Conservation (phyloP, 2,113 vertebrate genomes). For the Corydoras maculifer region DNA sequence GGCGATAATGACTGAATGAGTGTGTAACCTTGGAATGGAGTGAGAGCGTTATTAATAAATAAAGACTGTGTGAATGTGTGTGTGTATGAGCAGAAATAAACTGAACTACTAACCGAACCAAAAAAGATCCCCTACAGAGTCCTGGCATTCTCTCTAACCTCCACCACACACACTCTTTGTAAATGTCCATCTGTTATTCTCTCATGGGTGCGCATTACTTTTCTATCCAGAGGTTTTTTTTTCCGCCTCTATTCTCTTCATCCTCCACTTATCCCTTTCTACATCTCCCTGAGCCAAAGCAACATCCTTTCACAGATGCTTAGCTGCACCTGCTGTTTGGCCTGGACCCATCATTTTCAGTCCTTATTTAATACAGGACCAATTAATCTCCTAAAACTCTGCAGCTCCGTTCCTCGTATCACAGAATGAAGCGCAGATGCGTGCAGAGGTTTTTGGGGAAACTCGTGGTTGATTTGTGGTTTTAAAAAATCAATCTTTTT, state of each 20-base stretch:
- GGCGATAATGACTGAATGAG: conserved; percentile 13
- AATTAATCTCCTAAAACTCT: background rate
- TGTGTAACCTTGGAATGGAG: conserved; percentile 6
- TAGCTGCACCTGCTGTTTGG: conserved; percentile 17
- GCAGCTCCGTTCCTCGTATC: too few species aligned
- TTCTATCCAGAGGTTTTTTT: conserved; percentile 62
- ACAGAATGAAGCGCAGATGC: too few species aligned
- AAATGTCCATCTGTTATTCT: conserved; percentile 71
- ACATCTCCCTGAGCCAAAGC: background rate
- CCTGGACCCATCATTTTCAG: conserved; percentile 11
- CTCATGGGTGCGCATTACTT: conserved; percentile 71
- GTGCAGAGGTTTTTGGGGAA: too few species aligned
- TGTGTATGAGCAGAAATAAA: background rate
- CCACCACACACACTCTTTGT: conserved; percentile 56
- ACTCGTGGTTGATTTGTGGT: too few species aligned
- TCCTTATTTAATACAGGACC: conserved; percentile 1
- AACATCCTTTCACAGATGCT: conserved; percentile 17
- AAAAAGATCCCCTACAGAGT: conserved; percentile 53
- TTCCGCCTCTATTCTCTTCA: background rate
- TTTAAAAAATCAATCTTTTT: too few species aligned
- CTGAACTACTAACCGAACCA: conserved; percentile 49
- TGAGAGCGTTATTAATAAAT: conserved; percentile 23
- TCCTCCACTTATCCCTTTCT: conserved; percentile 6
- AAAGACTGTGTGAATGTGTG: conserved; percentile 21
- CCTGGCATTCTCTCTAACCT: conserved; percentile 65